Conservation (phyloP, 2,888 invertebrate genomes). For the Tetragonisca angustula region DNA sequence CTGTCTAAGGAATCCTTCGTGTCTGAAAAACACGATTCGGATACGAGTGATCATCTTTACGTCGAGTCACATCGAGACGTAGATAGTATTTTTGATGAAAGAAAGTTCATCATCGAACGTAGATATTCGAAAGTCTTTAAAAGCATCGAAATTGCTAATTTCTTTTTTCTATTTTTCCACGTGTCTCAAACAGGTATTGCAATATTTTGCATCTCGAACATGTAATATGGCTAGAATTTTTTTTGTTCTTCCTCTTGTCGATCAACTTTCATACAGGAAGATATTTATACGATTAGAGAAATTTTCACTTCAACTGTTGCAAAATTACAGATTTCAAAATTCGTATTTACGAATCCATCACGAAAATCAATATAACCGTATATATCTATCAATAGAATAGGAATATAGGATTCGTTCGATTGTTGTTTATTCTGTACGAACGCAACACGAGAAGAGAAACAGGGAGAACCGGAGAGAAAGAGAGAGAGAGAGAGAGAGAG, state of each 20-base stretch:
- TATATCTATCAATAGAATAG: background rate
- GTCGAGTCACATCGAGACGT: background rate
- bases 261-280: background rate
- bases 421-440: conserved; percentile 25
- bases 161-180: too few relatives aligned
- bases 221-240: too few relatives aligned
- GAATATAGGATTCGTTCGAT: background rate
- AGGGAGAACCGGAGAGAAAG: background rate
- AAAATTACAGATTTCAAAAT: too few relatives aligned
- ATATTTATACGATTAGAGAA: background rate
- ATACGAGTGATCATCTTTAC: background rate
- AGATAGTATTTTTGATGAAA: background rate
- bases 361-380: background rate
- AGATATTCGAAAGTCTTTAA: too few relatives aligned
- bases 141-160: too few relatives aligned
- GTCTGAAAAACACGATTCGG: background rate
- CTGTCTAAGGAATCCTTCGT: background rate
- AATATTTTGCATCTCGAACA: too few relatives aligned
- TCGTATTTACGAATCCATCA: too few relatives aligned
- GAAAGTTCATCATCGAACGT: too few relatives aligned
- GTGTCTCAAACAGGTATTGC: too few relatives aligned
- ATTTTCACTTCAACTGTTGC: background rate
- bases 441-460: conserved; percentile 19
- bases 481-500: background rate
- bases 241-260: background rate